Percentiles rank a stretch among this genome's conserved stretches.
phyloP scores from a whole-genome alignment of 2,888 invertebrate species.

The Heliconius aoede region DNA sequence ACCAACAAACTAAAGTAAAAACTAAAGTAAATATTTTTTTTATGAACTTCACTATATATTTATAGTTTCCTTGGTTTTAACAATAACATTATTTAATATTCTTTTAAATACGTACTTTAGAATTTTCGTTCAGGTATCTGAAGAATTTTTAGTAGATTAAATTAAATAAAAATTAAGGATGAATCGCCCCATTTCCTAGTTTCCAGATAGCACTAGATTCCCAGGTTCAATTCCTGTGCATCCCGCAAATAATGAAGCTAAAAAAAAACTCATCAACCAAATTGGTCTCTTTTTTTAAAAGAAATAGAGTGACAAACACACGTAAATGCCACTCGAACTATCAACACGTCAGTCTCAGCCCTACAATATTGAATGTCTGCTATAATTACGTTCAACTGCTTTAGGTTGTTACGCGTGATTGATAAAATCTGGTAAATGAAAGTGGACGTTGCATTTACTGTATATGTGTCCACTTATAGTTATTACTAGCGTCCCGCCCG shows the following conservation, averaged over 20 bases:
- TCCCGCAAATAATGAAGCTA: no score
- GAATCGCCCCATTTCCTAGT: no score
- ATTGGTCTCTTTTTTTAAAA: no score
- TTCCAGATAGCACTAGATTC: no score
- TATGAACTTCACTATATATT: not conserved
- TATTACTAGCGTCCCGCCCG: no score
- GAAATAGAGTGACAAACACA: not conserved
- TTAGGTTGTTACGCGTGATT: not conserved
- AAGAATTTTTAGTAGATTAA: no score
- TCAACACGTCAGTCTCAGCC: constrained; percentile 6
- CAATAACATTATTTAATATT: not conserved
- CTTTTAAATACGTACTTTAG: not conserved
- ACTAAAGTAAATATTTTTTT: not conserved
- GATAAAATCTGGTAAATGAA: constrained; percentile 1
- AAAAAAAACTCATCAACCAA: no score
- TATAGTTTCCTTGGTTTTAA: not conserved
- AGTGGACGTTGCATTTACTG: not conserved
- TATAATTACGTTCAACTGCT: constrained; percentile 9
- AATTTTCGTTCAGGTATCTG: no score
- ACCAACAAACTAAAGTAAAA: not conserved
- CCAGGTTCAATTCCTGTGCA: no score
- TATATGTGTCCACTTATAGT: not conserved
- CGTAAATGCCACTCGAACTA: not conserved
- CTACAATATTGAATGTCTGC: constrained; percentile 6
- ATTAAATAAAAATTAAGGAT: no score